A percentile compares a stretch with the other conserved stretches of the same genome.
Conservation (phyloP, 2,888 invertebrate species). For the Tipula confusa region DNA sequence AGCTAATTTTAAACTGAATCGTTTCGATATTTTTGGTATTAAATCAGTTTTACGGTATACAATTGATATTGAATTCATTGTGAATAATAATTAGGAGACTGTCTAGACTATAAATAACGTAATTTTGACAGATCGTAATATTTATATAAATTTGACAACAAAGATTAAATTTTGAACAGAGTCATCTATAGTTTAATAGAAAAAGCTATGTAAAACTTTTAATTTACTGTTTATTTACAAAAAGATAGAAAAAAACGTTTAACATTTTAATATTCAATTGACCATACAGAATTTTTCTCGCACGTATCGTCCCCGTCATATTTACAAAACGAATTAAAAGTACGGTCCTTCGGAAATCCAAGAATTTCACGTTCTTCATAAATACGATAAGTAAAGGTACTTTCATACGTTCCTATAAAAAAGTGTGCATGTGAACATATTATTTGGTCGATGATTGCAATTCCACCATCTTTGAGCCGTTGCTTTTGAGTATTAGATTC, state of each 20-base stretch:
- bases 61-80: not conserved
- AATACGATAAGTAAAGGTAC: slow-evolving; percentile 94
- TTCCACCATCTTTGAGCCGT: slow-evolving; percentile 67
- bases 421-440: slow-evolving; percentile 79
- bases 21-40: not conserved
- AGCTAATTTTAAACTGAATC: not conserved
- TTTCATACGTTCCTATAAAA: slow-evolving; percentile 90
- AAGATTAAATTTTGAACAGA: not conserved
- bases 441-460: slow-evolving; percentile 93
- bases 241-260: not conserved
- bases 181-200: not conserved
- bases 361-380: slow-evolving; percentile 96
- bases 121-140: not conserved
- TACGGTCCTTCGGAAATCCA: slow-evolving; percentile 72
- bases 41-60: not conserved
- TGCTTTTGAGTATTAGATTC: slow-evolving; percentile 43
- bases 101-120: not conserved
- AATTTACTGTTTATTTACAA: not conserved
- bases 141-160: not conserved
- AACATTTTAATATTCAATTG: slow-evolving; percentile 55
- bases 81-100: too few relatives aligned
- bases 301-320: slow-evolving; percentile 58
- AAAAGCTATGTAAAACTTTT: not conserved
- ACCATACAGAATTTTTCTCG: slow-evolving; percentile 74
- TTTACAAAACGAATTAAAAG: slow-evolving; percentile 72